Evolutionary conservation across 2,113 vertebrate species (phyloP).

Genomic region (Irena cyanogastra): DNA sequence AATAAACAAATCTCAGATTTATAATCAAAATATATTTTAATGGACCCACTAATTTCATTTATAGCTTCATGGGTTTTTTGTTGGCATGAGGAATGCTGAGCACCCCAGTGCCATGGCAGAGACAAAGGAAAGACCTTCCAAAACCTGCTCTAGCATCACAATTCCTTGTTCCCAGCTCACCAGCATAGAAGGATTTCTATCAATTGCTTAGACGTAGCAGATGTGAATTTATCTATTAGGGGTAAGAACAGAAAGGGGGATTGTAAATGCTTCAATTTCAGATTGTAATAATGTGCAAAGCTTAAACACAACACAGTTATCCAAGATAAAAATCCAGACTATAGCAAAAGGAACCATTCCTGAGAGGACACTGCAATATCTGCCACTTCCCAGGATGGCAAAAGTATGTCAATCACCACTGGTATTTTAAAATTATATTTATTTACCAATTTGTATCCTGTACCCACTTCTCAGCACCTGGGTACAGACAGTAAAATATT

Average conservation of each 20-base stretch:
- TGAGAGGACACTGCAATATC: neutral
- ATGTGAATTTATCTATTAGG: neutral
- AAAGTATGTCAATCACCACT: neutral
- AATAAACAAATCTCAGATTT: neutral
- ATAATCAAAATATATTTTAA: neutral
- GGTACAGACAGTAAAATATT: neutral
- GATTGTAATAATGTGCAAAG: neutral
- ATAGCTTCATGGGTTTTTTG: neutral
- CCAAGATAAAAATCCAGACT: neutral
- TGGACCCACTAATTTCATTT: neutral
- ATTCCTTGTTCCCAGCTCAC: neutral
- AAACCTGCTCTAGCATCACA: neutral
- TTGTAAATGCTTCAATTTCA: neutral
- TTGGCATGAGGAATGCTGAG: neutral
- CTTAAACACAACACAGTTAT: neutral
- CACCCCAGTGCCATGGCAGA: neutral
- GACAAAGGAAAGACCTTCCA: neutral
- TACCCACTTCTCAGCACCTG: neutral
- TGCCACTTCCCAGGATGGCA: neutral
- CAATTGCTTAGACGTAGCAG: neutral
- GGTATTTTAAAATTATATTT: neutral
- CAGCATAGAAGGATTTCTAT: neutral
- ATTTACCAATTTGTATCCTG: neutral
- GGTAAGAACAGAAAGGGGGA: neutral
- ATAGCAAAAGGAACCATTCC: neutral